phyloP scores from a whole-genome alignment of 2,888 invertebrate species.

The Anthrax anthrax region DNA sequence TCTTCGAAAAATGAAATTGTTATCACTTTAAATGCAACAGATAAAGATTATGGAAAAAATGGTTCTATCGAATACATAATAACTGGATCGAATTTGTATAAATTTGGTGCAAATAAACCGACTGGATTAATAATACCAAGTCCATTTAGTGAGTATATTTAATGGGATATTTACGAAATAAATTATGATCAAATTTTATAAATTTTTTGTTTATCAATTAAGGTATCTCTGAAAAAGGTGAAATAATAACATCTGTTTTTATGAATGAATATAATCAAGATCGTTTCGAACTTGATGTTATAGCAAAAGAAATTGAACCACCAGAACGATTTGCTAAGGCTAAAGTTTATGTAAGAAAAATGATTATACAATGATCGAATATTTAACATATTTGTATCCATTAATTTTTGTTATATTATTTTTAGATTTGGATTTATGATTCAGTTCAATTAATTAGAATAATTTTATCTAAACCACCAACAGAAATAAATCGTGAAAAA shows the following conservation, averaged over 20 bases:
- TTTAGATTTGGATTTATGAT: conserved; percentile 82
- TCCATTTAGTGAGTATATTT: conserved; percentile 45
- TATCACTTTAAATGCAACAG: conserved; percentile 59
- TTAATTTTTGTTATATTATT: neutral
- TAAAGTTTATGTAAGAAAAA: conserved; percentile 54
- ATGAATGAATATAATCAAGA: conserved; percentile 85
- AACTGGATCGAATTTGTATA: conserved; percentile 64
- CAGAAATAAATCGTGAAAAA: conserved; percentile 55
- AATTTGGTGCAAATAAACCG: conserved; percentile 57
- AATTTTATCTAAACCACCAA: conserved; percentile 67
- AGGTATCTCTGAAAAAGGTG: conserved; percentile 31
- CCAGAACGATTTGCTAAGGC: conserved; percentile 64
- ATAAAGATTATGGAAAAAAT: conserved; percentile 71
- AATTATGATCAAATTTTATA: neutral
- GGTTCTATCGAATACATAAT: conserved; percentile 72
- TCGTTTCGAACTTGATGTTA: conserved; percentile 67
- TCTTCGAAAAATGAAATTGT: conserved; percentile 63
- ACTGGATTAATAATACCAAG: conserved; percentile 80
- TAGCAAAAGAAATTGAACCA: conserved; percentile 65
- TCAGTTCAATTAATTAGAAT: conserved; percentile 69
- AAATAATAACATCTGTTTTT: conserved; percentile 51
- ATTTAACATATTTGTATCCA: too few species aligned
- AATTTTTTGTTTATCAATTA: neutral
- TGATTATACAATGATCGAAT: neutral
- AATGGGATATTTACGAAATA: neutral